Conservation (phyloP, 2,797 vertebrate species). For the Acanthis flammea region DNA sequence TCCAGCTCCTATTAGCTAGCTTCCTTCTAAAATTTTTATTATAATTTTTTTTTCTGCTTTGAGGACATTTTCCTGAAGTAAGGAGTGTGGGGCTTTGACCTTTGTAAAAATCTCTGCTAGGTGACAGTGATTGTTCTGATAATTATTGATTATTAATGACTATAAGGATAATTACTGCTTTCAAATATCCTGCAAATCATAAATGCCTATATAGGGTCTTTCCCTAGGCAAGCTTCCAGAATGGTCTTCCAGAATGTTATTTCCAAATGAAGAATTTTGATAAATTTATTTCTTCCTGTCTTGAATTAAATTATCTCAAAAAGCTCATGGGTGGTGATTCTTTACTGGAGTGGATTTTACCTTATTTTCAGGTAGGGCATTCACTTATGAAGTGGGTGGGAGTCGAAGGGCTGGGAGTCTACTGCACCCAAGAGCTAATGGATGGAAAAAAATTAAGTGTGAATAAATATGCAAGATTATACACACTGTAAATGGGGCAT, state of each 20-base stretch:
- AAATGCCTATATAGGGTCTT: background rate
- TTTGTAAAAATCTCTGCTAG: constrained; percentile 11
- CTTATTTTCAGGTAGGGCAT: background rate
- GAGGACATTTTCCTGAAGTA: background rate
- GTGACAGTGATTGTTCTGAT: constrained; percentile 21
- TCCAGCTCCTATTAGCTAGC: background rate
- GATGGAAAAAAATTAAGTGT: constrained; percentile 2
- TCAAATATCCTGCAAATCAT: constrained; percentile 2
- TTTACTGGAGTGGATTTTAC: background rate
- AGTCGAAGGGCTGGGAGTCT: background rate
- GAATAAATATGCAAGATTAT: constrained; percentile 50
- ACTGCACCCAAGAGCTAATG: background rate
- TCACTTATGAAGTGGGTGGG: background rate
- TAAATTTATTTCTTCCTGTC: background rate
- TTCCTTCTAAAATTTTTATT: constrained; percentile 7
- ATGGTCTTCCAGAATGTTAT: background rate
- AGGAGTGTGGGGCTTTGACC: background rate
- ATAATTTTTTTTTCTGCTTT: background rate
- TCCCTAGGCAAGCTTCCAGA: background rate
- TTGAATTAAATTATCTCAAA: constrained; percentile 7
- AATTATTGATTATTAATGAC: constrained; percentile 24
- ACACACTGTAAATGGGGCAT: constrained; percentile 36
- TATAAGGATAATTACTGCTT: background rate
- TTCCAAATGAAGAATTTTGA: background rate
- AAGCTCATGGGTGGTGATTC: background rate